Conservation (phyloP, 1,140 invertebrate species). For the Acyrthosiphon pisum region DNA sequence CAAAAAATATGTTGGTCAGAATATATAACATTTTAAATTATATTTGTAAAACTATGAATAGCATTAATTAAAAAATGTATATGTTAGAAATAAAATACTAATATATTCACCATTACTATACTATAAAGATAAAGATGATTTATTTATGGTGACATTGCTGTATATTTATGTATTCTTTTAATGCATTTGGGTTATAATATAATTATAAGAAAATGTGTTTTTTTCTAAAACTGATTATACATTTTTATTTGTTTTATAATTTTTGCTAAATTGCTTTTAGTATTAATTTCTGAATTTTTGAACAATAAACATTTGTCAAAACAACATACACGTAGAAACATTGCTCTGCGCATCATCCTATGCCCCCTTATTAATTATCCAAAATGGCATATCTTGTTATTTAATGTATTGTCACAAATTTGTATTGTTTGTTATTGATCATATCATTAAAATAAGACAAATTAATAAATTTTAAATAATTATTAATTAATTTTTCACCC, state of each 20-base stretch:
- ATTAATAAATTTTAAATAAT: not conserved
- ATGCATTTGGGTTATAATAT: not conserved
- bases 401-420: not conserved
- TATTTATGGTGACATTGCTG: not conserved
- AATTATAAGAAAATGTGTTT: not conserved
- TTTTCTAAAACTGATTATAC: not conserved
- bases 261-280: slow-evolving; percentile 32
- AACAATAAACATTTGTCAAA: slow-evolving; percentile 4
- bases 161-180: not conserved
- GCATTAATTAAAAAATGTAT: not conserved
- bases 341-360: not conserved
- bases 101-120: not conserved
- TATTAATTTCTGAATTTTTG: not conserved
- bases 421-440: slow-evolving; percentile 37
- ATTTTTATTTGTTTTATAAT: not conserved
- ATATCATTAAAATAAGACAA: slow-evolving; percentile 46
- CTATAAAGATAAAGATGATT: not conserved
- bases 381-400: slow-evolving; percentile 27
- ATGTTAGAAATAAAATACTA: not conserved
- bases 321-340: not conserved
- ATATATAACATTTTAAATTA: not conserved
- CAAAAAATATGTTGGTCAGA: not conserved
- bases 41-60: not conserved
- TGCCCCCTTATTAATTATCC: not conserved
- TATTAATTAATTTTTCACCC: not conserved